Evolutionary conservation across 2,113 vertebrate species (phyloP), one percentile per base, ranked within the genome.

Genomic region (Anoplopoma fimbria): DNA sequence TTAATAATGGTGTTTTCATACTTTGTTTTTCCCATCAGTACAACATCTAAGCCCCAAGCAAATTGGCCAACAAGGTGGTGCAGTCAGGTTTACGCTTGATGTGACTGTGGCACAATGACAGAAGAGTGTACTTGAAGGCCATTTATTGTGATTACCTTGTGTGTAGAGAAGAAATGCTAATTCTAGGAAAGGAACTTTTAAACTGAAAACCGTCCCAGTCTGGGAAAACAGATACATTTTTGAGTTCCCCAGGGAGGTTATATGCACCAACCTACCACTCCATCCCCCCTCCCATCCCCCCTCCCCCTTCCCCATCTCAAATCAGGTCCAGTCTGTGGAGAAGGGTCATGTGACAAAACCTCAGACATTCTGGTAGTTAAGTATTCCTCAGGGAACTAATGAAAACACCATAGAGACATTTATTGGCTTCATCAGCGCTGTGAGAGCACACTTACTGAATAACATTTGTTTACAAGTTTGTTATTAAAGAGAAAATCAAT

Each of bases 151-250:
- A 27, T 31, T 34, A 6, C 19, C 4, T 61, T 65, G 49, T 12
- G 14, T 27, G 9, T 33, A 23, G 17, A 36, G 14, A 68, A 19
- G n/a, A 21, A 60, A 79, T 61, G 7, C n/a, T 57, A 23, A 68
- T 10, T 25, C 7, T 31, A 31, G 31, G 25, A 51, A 29, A 71
- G 33, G 21, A 69, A 63, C 62, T 74, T 14, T 17, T 4, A 58
- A 36, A 49, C 36, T 29, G 6, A 58, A 36, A 51, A 60, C 4
- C n/a, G 12, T 55, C 55, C 14, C 38, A 70, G 81, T 71, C 87
- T 93, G 87, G 89, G 92, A 94, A 93, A 91, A 77, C n/a, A 31
- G n/a, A 64, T 33, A 84, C 4, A 77, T 91, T 23, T 87, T 74
- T 45, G 1, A 17, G 45, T 5, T 90, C 90, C 31, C 84, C 6